A percentile compares a stretch with the other conserved stretches of the same genome.
These are phyloP conservation scores for Brachyptera risi DNA, from an alignment of 2,888 invertebrate species.

Conservation along the genomic window DNA sequence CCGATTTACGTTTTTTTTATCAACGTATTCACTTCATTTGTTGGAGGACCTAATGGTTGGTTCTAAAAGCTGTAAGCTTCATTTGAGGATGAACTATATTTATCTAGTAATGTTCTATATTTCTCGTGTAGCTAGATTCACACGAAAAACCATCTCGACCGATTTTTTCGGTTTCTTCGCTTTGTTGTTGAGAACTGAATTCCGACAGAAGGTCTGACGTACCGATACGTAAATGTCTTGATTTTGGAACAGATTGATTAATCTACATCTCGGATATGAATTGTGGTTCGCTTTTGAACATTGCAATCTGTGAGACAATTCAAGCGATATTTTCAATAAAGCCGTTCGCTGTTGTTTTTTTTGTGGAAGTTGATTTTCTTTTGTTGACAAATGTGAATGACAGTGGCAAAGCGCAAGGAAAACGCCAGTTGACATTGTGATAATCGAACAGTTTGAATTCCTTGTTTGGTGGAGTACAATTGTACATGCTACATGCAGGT, in stretches of 20 bases:
- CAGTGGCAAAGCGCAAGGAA: neutral
- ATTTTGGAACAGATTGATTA: neutral
- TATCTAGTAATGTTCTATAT: no score
- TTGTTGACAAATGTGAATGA: neutral
- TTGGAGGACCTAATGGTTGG: neutral
- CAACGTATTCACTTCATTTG: conserved; percentile 11
- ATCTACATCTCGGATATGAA: neutral
- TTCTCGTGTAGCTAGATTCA: no score
- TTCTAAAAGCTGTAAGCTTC: neutral
- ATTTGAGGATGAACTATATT: neutral
- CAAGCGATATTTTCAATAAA: conserved; percentile 2
- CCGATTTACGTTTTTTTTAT: conserved; percentile 16
- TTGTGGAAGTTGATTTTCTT: neutral
- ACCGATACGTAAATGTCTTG: no score
- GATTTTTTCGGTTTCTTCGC: no score
- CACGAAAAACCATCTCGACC: no score
- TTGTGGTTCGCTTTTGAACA: neutral
- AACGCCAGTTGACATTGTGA: neutral
- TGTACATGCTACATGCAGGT: neutral
- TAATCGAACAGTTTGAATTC: neutral
- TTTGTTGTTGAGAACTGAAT: no score
- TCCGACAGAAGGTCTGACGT: no score
- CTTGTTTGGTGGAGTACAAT: neutral
- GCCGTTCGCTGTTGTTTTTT: conserved; percentile 7
- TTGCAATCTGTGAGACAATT: neutral